These are phyloP conservation scores for Squalus acanthias DNA, from an alignment of 2,797 vertebrate genomes.

Conservation along the genomic window DNA sequence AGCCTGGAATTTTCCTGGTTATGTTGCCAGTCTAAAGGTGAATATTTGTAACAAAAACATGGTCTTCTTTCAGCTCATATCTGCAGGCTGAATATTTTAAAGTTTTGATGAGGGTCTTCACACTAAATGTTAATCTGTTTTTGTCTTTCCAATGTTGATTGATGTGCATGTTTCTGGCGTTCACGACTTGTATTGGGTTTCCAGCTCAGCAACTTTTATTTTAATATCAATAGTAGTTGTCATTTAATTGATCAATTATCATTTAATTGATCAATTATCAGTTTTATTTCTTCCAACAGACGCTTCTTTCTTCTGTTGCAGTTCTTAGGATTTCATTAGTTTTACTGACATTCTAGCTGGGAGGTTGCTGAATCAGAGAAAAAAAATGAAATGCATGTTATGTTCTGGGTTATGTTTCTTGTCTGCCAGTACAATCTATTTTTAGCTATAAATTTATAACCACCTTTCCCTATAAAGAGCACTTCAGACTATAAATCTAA, in stretches of 20 bases:
- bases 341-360: neutral
- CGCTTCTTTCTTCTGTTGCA: neutral
- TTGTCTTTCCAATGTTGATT: neutral
- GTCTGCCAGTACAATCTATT: neutral
- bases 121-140: no score
- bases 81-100: neutral
- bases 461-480: neutral
- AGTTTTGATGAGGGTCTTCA: neutral
- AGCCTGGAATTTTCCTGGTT: neutral
- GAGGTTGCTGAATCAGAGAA: neutral
- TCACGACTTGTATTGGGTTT: neutral
- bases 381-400: conserved; percentile 14
- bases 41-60: neutral
- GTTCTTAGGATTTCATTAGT: neutral
- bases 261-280: neutral
- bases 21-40: neutral
- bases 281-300: neutral
- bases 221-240: conserved; percentile 32
- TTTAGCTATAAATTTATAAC: neutral
- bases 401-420: neutral
- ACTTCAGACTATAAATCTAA: neutral
- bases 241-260: neutral
- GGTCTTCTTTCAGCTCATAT: neutral
- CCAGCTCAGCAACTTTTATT: neutral
- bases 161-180: neutral